Conservation (phyloP, 1,140 invertebrate genomes). For the Sinella curviseta region DNA sequence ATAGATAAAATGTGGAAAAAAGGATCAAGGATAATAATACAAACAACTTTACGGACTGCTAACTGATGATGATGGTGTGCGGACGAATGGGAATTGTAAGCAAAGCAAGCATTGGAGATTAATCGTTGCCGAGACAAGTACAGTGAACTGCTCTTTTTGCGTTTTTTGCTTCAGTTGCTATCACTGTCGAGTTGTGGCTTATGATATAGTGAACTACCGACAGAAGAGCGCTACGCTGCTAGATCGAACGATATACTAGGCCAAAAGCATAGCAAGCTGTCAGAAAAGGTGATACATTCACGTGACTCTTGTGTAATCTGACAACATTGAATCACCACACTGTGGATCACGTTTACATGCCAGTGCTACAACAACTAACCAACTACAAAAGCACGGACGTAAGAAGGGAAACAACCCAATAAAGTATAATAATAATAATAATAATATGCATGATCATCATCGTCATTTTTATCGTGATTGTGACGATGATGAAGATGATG, state of each 20-base stretch:
- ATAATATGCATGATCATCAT: neutral
- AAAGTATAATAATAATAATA: neutral
- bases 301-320: constrained; percentile 8
- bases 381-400: neutral
- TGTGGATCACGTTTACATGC: neutral
- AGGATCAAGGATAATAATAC: neutral
- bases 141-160: no score
- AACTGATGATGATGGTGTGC: no score
- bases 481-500: neutral
- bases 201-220: no score
- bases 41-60: no score
- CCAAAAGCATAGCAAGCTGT: no score
- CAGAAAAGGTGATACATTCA: constrained; percentile 17
- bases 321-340: constrained; percentile 8
- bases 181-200: no score
- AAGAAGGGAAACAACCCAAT: neutral
- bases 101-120: no score
- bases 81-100: no score
- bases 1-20: neutral
- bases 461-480: neutral
- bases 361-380: neutral
- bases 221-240: no score
- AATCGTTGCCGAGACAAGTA: no score
- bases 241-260: no score
- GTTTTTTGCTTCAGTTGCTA: no score